These are phyloP conservation scores for Drosophila flavopinicola DNA, from an alignment of 2,888 invertebrate genomes.

Conservation along the genomic window DNA sequence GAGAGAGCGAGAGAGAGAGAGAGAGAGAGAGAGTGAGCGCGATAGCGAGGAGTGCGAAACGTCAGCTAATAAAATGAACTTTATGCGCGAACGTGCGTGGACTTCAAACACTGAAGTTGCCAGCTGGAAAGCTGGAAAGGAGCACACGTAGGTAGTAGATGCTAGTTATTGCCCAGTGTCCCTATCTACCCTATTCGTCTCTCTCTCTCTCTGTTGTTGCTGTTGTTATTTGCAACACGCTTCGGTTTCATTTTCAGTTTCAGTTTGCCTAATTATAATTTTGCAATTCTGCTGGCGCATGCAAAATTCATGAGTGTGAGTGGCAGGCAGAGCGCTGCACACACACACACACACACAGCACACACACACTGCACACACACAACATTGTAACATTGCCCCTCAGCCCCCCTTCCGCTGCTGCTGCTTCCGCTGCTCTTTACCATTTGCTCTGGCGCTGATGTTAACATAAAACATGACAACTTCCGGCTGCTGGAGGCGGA, in stretches of 20 bases:
- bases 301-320: slow-evolving; percentile 71
- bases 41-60: slow-evolving; percentile 28
- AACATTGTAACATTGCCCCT: slow-evolving; percentile 14
- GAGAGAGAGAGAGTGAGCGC: background rate
- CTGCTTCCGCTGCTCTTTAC: slow-evolving; percentile 19
- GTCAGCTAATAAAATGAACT: slow-evolving; percentile 78
- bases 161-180: slow-evolving; percentile 38
- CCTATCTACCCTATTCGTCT: background rate
- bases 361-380: slow-evolving; percentile 3
- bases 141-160: slow-evolving; percentile 4
- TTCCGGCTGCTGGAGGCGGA: slow-evolving; percentile 47
- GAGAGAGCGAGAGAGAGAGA: background rate
- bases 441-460: slow-evolving; percentile 42
- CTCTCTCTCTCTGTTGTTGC: background rate
- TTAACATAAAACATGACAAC: slow-evolving; percentile 77
- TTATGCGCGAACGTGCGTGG: slow-evolving; percentile 75
- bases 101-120: slow-evolving; percentile 52
- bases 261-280: slow-evolving; percentile 76
- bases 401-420: background rate
- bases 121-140: slow-evolving; percentile 2
- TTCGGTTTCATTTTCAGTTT: slow-evolving; percentile 29
- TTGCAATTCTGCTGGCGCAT: slow-evolving; percentile 76
- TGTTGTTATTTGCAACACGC: slow-evolving; percentile 27
- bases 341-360: background rate
- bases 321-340: background rate